A percentile compares a stretch with the other conserved stretches of the same genome.
These are phyloP conservation scores for Azorinus chamasolen DNA, from an alignment of 2,888 invertebrate species.

Conservation along the genomic window DNA sequence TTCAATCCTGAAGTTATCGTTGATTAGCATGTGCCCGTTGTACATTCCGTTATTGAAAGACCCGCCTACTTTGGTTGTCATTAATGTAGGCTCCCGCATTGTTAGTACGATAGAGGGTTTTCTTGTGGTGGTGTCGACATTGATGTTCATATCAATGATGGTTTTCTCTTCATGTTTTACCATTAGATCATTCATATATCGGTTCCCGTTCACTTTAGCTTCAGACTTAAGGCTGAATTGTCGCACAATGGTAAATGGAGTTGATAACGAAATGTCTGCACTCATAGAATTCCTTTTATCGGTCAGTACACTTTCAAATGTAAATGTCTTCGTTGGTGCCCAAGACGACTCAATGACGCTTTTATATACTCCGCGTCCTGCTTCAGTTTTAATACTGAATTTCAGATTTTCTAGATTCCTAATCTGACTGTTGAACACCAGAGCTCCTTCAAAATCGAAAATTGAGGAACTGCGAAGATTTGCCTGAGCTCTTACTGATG, in stretches of 20 bases:
- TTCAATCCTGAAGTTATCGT: conserved; percentile 6
- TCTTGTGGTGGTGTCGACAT: conserved; percentile 1
- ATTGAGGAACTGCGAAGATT: conserved; percentile 25
- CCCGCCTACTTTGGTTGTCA: neutral
- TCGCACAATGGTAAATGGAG: conserved; percentile 35
- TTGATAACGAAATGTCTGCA: conserved; percentile 18
- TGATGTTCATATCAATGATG: conserved; percentile 25
- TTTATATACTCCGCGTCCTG: conserved; percentile 15
- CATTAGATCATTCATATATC: conserved; percentile 19
- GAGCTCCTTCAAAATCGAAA: conserved; percentile 16
- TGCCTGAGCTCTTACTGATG: conserved; percentile 27
- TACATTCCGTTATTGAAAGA: neutral
- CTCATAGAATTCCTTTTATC: conserved; percentile 12
- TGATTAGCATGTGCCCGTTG: neutral
- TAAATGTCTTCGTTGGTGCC: conserved; percentile 31
- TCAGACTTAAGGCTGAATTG: conserved; percentile 23
- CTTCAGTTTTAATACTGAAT: conserved; percentile 31
- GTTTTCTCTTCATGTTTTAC: conserved; percentile 23
- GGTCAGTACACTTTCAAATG: conserved; percentile 19
- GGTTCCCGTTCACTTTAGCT: conserved; percentile 1
- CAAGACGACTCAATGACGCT: conserved; percentile 36
- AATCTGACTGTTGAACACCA: conserved; percentile 47
- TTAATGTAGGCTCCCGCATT: conserved; percentile 17
- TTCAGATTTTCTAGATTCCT: conserved; percentile 47
- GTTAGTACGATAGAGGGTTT: neutral